Evolutionary conservation across 1,140 invertebrate genomes (phyloP).

Genomic region (Aphaenogaster floridana): DNA sequence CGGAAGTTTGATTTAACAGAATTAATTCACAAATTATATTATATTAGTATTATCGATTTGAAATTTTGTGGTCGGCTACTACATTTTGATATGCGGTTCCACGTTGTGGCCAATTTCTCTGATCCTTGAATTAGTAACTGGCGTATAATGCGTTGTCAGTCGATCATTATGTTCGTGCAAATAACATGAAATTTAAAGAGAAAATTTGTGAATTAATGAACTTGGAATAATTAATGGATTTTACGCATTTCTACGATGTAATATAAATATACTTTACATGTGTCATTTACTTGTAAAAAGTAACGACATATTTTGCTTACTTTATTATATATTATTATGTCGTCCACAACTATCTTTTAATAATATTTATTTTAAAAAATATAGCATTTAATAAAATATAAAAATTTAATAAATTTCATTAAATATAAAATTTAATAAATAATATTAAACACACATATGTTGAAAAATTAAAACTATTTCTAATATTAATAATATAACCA

Average conservation of each 20-base stretch:
- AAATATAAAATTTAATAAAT: background rate
- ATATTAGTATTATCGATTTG: background rate
- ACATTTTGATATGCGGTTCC: background rate
- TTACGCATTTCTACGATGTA: background rate
- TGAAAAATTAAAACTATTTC: background rate
- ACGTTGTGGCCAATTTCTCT: background rate
- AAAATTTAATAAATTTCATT: background rate
- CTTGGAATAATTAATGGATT: conserved; percentile 4
- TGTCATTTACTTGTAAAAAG: background rate
- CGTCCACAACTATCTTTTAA: background rate
- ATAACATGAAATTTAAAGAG: background rate
- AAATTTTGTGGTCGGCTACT: conserved; percentile 1
- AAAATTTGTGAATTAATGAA: conserved; percentile 7
- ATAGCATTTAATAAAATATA: background rate
- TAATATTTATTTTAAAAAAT: background rate
- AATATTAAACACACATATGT: background rate
- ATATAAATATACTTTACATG: background rate
- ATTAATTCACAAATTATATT: conserved; percentile 3
- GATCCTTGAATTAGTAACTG: background rate
- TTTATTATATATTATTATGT: background rate
- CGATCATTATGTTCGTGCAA: background rate
- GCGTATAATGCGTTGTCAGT: background rate
- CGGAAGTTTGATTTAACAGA: background rate
- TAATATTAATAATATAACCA: background rate
- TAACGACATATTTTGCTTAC: background rate